Base-by-base conservation (phyloP, 2,113 vertebrate species). In the Origma solitaria region DNA sequence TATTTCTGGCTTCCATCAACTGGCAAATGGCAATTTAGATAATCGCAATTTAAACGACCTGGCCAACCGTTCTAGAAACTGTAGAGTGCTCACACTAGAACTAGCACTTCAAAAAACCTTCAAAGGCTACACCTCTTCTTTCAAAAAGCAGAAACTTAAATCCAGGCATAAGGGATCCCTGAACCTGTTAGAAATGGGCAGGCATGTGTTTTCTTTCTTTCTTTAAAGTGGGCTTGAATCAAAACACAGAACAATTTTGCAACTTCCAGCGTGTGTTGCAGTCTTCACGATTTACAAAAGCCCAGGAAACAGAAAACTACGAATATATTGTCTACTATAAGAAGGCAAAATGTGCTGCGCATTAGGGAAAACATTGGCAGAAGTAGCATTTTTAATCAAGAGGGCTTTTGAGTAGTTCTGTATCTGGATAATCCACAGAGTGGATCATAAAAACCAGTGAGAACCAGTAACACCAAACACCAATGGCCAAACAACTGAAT, bases 1-100 rank as follows among this genome's bases (percentile, higher is more conserved):
- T 90, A 58, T 80, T 95, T 86, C 94, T 97, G 94, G 60, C 27
- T 94, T 94, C 53, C 64, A 81, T 94, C 88, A 96, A 70, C 71
- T 33, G 57, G 71, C 66, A 95, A 96, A 58, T 53, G 69, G 71
- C 76, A 92, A 56, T 88, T 95, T 81, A 96, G 86, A 86, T 68
- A 90, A 40, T 50, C 53, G 42, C 51, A 50, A 51, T 56, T 90
- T 31, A 77, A 93, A 56, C 0, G 0, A 73, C 44, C 10, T 28
- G 15, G 37, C 35, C 82, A 62, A 73, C 38, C 44, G 28, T 62
- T 42, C 50, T 62, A 27, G 65, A 75, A 80, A 20, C 16, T 7
- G 10, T 47, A 58, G 42, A 50, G 21, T 27, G 9, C 21, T 80
- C 38, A 25, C 66, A 54, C 19, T 27, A 88, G 50, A 77, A 38